Conservation (phyloP, 2,797 vertebrate species). For the Sciaenops ocellatus region DNA sequence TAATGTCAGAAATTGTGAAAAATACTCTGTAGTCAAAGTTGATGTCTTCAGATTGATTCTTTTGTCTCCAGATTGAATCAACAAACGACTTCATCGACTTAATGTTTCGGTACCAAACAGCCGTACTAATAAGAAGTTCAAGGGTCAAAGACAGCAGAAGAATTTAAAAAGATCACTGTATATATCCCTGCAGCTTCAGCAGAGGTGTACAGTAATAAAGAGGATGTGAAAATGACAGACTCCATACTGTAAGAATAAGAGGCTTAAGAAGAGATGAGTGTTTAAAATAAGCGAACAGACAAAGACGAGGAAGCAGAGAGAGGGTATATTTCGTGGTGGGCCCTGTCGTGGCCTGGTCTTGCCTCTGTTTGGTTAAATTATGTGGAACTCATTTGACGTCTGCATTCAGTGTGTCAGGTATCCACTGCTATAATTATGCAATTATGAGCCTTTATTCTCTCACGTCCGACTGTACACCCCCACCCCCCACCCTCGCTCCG, state of each 20-base stretch:
- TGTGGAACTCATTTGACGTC: conserved; percentile 87
- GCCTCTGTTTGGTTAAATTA: conserved; percentile 88
- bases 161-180: background rate
- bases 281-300: conserved; percentile 28
- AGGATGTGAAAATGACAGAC: conserved; percentile 12
- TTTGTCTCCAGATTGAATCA: background rate
- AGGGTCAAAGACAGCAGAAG: background rate
- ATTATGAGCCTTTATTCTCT: conserved; percentile 88
- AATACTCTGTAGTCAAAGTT: background rate
- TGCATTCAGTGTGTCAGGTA: conserved; percentile 87
- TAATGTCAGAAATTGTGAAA: background rate
- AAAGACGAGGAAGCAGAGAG: conserved; percentile 34
- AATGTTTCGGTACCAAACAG: background rate
- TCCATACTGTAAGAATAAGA: conserved; percentile 13
- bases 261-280: conserved; percentile 17
- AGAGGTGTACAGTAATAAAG: background rate
- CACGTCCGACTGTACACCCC: conserved; percentile 74
- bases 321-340: conserved; percentile 68
- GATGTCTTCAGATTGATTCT: background rate
- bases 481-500: conserved; percentile 42
- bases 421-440: conserved; percentile 88
- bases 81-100: conserved; percentile 1
- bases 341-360: conserved; percentile 79
- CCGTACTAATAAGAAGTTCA: background rate
- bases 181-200: background rate